phyloP scores from a whole-genome alignment of 2,113 vertebrate species.

The Vidua macroura region DNA sequence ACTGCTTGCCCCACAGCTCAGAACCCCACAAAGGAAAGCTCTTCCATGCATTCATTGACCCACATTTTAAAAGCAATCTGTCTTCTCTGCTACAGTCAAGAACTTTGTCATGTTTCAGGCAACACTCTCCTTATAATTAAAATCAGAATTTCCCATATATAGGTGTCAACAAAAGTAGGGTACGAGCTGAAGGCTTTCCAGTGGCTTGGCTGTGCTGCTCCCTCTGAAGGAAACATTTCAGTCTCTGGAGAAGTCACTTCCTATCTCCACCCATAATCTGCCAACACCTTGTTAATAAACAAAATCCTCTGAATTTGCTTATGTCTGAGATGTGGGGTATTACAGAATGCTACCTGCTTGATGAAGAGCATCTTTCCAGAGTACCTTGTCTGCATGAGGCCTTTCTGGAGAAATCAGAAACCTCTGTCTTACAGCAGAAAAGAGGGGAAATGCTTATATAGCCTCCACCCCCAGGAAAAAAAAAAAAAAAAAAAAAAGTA shows the following conservation, averaged over 20 bases:
- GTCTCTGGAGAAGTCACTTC: not conserved
- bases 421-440: not conserved
- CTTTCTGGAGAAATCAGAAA: not conserved
- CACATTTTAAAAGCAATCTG: not conserved
- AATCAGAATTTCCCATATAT: not conserved
- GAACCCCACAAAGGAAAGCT: accelerated
- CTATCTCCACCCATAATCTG: not conserved
- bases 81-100: not conserved
- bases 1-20: not conserved
- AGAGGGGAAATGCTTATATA: not conserved
- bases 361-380: not conserved
- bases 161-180: not conserved
- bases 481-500: not conserved
- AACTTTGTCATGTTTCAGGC: not conserved
- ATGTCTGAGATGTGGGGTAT: not conserved
- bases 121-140: not conserved
- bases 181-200: accelerated
- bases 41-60: not conserved
- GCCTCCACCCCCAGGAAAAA: too few species aligned
- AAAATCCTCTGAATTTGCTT: not conserved
- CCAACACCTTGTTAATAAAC: not conserved
- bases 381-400: not conserved
- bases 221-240: not conserved
- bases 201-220: accelerated
- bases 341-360: not conserved